Evolutionary conservation across 2,113 vertebrate genomes (phyloP), one percentile per base, ranked within the genome.

Genomic region (Azemiops feae): DNA sequence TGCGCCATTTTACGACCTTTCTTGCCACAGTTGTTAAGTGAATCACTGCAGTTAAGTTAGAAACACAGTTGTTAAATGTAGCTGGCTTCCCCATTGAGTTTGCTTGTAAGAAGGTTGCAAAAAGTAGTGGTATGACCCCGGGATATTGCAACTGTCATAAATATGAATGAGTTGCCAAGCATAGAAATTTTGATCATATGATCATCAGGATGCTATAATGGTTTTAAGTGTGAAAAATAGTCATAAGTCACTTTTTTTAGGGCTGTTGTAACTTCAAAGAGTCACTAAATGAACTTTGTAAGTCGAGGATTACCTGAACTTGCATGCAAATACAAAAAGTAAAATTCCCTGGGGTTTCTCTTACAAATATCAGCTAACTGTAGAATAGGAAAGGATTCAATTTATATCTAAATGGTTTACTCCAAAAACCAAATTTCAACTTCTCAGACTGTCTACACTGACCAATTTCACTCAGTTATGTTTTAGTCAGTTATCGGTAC

Each of bases 341-440:
- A 89, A 58, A 92, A 47, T 95, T 92, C 94, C 11, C 94, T 91
- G 89, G 39, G 18, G 43, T 74, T 87, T 89, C 43, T 55, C 20
- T 88, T 88, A 50, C 86, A 12, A 93, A 93, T 92, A 93, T 93
- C 69, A 94, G 93, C n/a, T 91, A 91, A 50, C 89, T 92, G 86
- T 92, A 92, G 92, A 92, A 94, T 30, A 95, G 93, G 93, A 96
- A 95, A 95, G 91, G 69, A 92, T 89, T 91, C 45, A 43, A 55
- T 18, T 74, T 86, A 2, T 81, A 85, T 60, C 23, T 93, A 89
- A 96, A 94, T 96, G 91, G 95, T 93, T 50, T 93, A 85, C 94
- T 96, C 93, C 87, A 93, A 34, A 60, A 92, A 95, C 45, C 58
- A 39, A 10, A 92, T 0, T 0, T 74, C 90, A 94, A 55, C n/a